Conservation (phyloP, 2,113 vertebrate species). For the Anser cygnoides region DNA sequence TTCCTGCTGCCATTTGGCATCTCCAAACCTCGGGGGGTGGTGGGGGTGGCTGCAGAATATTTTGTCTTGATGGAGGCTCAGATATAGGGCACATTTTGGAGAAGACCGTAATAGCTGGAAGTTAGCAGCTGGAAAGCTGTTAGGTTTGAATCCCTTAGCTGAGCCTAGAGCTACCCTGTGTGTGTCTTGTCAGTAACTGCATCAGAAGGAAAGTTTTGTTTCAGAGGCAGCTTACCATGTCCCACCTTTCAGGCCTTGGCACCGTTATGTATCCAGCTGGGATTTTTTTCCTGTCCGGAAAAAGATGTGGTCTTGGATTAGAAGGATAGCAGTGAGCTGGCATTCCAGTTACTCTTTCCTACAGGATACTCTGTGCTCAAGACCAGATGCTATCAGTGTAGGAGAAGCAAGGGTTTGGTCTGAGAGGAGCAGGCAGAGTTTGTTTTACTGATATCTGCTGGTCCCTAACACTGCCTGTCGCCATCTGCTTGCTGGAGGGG, state of each 20-base stretch:
- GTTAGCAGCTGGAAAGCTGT: neutral
- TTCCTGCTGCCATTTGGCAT: neutral
- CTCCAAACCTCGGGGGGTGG: neutral
- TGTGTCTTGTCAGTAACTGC: neutral
- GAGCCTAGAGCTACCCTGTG: neutral
- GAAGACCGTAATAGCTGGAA: neutral
- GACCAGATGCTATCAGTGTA: neutral
- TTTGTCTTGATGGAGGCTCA: neutral
- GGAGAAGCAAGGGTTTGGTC: neutral
- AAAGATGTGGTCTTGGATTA: neutral
- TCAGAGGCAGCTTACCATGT: fast-evolving
- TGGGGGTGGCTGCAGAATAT: neutral
- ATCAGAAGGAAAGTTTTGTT: neutral
- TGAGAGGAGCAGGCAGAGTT: neutral
- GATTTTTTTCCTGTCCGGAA: neutral
- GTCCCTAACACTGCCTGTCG: neutral
- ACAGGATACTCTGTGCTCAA: neutral
- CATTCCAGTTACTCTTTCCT: neutral
- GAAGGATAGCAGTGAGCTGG: neutral
- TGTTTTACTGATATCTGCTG: fast-evolving
- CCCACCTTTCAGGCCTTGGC: neutral
- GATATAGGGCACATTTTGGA: neutral
- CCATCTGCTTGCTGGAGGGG: neutral
- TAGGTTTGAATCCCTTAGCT: neutral
- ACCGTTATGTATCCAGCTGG: neutral